Evolutionary conservation across 2,888 invertebrate species (phyloP).

Genomic region (Oligia fasciuncula): DNA sequence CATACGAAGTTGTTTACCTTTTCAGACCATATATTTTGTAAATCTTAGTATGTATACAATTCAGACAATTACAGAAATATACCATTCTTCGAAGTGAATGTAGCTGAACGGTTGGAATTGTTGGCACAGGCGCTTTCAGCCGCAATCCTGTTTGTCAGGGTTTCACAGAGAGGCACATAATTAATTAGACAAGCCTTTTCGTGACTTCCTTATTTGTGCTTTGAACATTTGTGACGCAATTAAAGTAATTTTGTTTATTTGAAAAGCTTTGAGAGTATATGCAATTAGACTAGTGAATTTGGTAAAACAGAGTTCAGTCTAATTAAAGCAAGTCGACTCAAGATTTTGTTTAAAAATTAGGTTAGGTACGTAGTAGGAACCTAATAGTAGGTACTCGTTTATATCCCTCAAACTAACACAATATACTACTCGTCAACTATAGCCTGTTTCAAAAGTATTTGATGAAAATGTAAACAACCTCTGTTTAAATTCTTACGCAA

Average conservation of each 20-base stretch:
- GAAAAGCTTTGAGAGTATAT: background rate
- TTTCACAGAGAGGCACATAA: conserved; percentile 26
- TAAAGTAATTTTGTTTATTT: conserved; percentile 14
- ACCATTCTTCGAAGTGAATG: background rate
- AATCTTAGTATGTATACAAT: conserved; percentile 21
- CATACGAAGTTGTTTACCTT: background rate
- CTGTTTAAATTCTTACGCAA: background rate
- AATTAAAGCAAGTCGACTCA: background rate
- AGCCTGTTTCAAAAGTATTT: background rate
- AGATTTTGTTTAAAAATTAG: background rate
- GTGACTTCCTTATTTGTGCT: conserved; percentile 16
- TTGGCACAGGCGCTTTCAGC: conserved; percentile 41
- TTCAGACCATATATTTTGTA: conserved; percentile 2
- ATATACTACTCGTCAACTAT: background rate
- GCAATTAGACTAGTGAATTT: background rate
- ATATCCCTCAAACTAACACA: background rate
- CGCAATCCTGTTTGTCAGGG: conserved; percentile 24
- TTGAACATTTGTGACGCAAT: conserved; percentile 4
- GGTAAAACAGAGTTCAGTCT: background rate
- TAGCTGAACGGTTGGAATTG: conserved; percentile 19
- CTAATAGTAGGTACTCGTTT: background rate
- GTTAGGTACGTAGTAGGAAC: background rate
- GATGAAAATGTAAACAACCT: background rate
- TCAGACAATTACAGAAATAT: conserved; percentile 24
- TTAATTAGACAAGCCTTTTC: conserved; percentile 45